Evolutionary conservation across 2,113 vertebrate species (phyloP).

Genomic region (Mesitornis unicolor): DNA sequence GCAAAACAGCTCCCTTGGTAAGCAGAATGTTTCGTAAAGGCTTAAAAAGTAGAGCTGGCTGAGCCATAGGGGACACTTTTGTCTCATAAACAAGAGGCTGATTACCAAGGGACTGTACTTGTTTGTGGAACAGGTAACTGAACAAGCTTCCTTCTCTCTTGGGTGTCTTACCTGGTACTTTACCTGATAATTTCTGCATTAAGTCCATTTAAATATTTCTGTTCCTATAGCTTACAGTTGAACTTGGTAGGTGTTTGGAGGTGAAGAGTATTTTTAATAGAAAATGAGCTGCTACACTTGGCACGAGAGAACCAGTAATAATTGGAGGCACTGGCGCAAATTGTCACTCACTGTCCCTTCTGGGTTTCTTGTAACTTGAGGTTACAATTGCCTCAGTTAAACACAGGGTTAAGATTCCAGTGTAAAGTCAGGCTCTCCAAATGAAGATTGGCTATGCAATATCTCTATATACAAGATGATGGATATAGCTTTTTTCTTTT

Average conservation of each 20-base stretch:
- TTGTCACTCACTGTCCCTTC: rapidly evolving
- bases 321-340: background rate
- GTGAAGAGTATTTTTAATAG: background rate
- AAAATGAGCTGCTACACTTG: background rate
- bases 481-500: background rate
- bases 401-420: background rate
- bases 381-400: background rate
- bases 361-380: background rate
- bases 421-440: background rate
- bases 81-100: conserved; percentile 60
- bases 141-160: conserved; percentile 63
- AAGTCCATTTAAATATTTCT: background rate
- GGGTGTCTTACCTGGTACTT: conserved; percentile 34
- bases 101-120: conserved; percentile 64
- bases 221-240: background rate
- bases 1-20: conserved; percentile 44
- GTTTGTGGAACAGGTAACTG: conserved; percentile 68
- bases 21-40: conserved; percentile 7
- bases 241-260: background rate
- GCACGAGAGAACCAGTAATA: background rate
- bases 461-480: background rate
- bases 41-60: background rate
- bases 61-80: conserved; percentile 51
- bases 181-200: background rate
- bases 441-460: background rate